phyloP scores from a whole-genome alignment of 1,140 invertebrate genomes.

The Apocrypta bakeri region DNA sequence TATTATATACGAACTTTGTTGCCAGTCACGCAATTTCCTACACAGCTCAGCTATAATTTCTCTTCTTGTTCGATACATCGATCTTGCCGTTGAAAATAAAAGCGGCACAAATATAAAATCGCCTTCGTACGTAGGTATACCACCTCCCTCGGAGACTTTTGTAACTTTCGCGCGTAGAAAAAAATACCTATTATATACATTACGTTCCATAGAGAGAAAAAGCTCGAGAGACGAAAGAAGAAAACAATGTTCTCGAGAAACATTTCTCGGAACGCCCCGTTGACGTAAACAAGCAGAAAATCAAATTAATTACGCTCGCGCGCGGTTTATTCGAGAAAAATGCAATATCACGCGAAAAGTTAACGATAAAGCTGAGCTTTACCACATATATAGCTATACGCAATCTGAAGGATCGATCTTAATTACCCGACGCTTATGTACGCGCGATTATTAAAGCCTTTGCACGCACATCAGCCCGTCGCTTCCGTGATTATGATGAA shows the following conservation, averaged over 20 bases:
- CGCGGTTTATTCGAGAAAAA: neutral
- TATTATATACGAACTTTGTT: slow-evolving; percentile 15
- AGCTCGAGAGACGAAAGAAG: too few species aligned
- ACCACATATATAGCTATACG: neutral
- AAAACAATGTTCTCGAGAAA: neutral
- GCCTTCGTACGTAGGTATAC: neutral
- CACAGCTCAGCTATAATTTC: neutral
- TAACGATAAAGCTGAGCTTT: neutral
- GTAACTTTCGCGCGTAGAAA: neutral
- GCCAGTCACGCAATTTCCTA: slow-evolving; percentile 41
- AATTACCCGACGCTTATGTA: slow-evolving; percentile 16
- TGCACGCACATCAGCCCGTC: neutral
- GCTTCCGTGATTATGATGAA: slow-evolving; percentile 34
- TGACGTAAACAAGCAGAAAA: neutral
- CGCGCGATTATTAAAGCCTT: slow-evolving; percentile 28
- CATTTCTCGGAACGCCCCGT: neutral
- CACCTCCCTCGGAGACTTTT: too few species aligned
- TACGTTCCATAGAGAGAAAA: too few species aligned
- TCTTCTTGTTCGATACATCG: neutral
- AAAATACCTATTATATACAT: too few species aligned
- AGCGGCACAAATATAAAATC: neutral
- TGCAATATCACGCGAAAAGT: neutral
- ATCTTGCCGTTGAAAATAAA: slow-evolving; percentile 31
- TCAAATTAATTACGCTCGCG: slow-evolving; percentile 5
- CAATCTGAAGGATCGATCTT: slow-evolving; percentile 43